Evolutionary conservation across 2,113 vertebrate species (phyloP), one percentile per base, ranked within the genome.

Genomic region (Callorhinus ursinus): DNA sequence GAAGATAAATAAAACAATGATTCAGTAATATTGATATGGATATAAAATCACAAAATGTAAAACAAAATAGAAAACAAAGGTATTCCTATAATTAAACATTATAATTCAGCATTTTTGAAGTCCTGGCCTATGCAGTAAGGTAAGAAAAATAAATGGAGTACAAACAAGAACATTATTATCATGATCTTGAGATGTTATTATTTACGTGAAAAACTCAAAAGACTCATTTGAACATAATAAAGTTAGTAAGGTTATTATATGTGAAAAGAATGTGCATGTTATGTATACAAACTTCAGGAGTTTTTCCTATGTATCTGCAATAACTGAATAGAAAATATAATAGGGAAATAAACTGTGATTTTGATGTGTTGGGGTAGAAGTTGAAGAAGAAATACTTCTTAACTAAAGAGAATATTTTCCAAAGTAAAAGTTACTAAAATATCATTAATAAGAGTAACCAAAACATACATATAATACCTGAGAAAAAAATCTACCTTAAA

Each of bases 311-410:
- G 9, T 59, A 67, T 88, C 72, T 80, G 19, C 26, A 92, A 57
- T 67, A 79, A 51, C 31, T 79, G 33, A 90, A 92, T 90, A 77
- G 74, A 77, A 97, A 95, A 81, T 92, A 33, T 57, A 88, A 80
- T 31, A 15, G 39, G 13, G 36, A 85, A 93, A 77, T 86, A 67
- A 94, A 49, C 12, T 91, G 2, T 28, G 53, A 80, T 46, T 81
- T 51, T 46, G 72, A 79, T 21, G 16, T 39, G 89, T 80, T 72
- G 39, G 3, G 42, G 8, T 80, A 93, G 22, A 77, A 63, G 1
- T 22, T 86, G 19, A 28, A 22, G 19, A 59, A 94, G 3, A 83
- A 24, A 57, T 22, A 77, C 28, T 57, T 95, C 46, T 46, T 90
- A 59, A 83, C 12, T 72, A 87, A 42, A 51, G n/a, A 9, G 2